phyloP scores from a whole-genome alignment of 2,797 vertebrate genomes.

The Pagetopsis macropterus region DNA sequence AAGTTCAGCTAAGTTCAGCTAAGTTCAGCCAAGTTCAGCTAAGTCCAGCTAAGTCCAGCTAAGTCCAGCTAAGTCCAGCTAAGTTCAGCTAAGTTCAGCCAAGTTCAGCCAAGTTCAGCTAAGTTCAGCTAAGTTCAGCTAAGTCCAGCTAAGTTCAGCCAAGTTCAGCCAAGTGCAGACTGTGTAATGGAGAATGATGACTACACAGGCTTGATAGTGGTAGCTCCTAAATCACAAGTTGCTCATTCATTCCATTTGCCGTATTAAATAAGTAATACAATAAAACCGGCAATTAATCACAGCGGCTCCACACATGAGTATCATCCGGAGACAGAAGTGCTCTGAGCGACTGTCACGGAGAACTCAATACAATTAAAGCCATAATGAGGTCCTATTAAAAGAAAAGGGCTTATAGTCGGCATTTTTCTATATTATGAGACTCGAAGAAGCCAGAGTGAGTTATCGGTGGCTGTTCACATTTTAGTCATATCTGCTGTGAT shows the following conservation, averaged over 20 bases:
- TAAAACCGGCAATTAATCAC: slow-evolving; percentile 56
- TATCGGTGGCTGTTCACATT: not conserved
- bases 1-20: too few relatives aligned
- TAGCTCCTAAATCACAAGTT: slow-evolving; percentile 34
- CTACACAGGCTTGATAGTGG: not conserved
- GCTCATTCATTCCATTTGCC: slow-evolving; percentile 36
- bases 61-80: too few relatives aligned
- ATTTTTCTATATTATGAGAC: slow-evolving; percentile 19
- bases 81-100: too few relatives aligned
- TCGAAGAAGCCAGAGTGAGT: not conserved
- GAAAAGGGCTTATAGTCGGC: slow-evolving; percentile 11
- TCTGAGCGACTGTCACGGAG: slow-evolving; percentile 41
- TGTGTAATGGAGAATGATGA: slow-evolving; percentile 44
- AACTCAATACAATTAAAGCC: slow-evolving; percentile 15
- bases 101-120: too few relatives aligned
- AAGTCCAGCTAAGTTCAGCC: too few relatives aligned
- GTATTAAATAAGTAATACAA: slow-evolving; percentile 12
- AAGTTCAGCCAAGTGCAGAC: not conserved
- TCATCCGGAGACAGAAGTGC: slow-evolving; percentile 17
- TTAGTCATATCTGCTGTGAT: not conserved
- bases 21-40: too few relatives aligned
- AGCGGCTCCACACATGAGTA: slow-evolving; percentile 21
- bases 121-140: too few relatives aligned
- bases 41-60: too few relatives aligned
- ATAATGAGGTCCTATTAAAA: slow-evolving; percentile 24